Evolutionary conservation across 1,140 invertebrate species (phyloP), one percentile per base, ranked within the genome.

Genomic region (Conopomorpha cramerella): DNA sequence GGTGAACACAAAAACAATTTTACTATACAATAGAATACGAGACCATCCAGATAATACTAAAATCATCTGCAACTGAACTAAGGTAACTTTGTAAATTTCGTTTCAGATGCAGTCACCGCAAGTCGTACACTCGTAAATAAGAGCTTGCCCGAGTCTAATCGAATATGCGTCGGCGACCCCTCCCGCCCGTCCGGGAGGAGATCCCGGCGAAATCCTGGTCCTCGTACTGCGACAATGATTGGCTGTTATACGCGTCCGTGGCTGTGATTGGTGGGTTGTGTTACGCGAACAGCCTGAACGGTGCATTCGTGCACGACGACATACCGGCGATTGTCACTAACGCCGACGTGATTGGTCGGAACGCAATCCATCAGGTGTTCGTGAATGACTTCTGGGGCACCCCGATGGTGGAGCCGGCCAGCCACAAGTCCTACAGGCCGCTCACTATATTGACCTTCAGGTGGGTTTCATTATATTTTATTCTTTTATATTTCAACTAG

Each of bases 381-480:
- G 74, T 78, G 38, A 89, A 93, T 63, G 91, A 93, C 57, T 93
- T 92, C 55, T 93, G 90, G 91, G 90, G 90, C 10, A 91, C 88
- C 10, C 86, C 89, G 3, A 90, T 93, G 86, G 77, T 82, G 23
- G 87, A 91, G 67, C 72, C 84, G 30, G 80, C 73, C 49, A 90
- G 87, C 55, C 88, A 91, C 64, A 90, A 90, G 67, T 88, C 86
- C 27, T 90, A 89, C 62, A 76, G 88, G 39, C 88, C 88, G 1
- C 68, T 91, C 31, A 91, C 88, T 2, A 84, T 85, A 16, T 71
- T 90, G 29, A 87, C 87, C 37, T 91, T 90, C 72, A 83, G 87
- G 90, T 93, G 66, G 82, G 81, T 37, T 19, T n/a, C n/a, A n/a
- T n/a, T n/a, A n/a, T n/a, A n/a, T n/a, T n/a, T n/a, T n/a, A n/a